These are phyloP conservation scores for Nasua narica DNA, from an alignment of 2,797 vertebrate genomes.

Conservation along the genomic window DNA sequence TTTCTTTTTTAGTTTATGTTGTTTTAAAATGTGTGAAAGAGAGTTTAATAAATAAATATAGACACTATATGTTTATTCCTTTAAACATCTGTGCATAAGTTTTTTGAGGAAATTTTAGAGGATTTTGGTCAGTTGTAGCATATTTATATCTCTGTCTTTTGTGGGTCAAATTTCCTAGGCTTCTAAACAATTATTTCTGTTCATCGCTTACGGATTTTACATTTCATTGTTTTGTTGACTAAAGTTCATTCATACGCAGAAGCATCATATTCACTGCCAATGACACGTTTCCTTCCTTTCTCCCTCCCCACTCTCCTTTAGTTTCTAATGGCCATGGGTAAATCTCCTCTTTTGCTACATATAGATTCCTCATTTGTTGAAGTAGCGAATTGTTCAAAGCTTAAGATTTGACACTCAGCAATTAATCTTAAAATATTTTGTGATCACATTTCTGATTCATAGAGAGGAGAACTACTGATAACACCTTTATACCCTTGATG, in stretches of 20 bases:
- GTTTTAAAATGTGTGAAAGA: neutral
- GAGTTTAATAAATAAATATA: neutral
- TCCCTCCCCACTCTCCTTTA: neutral
- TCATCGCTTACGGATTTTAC: neutral
- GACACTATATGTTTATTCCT: neutral
- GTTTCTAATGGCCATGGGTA: neutral
- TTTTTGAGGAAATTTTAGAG: neutral
- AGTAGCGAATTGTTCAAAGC: neutral
- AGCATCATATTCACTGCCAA: neutral
- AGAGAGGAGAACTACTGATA: neutral
- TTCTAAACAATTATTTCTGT: neutral
- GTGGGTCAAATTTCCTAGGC: neutral
- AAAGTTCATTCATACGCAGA: neutral
- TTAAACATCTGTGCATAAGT: neutral
- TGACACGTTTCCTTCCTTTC: neutral
- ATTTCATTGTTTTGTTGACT: neutral
- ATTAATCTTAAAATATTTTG: conserved; percentile 31
- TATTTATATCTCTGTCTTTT: neutral
- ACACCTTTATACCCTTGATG: neutral
- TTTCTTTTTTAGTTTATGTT: neutral
- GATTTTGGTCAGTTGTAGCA: neutral
- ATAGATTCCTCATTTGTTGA: conserved; percentile 6
- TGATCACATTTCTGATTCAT: conserved; percentile 13
- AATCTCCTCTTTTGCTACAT: neutral
- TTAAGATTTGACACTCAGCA: neutral